Base-by-base conservation (phyloP, 2,888 invertebrate genomes). In the Dynastes hyllus region DNA sequence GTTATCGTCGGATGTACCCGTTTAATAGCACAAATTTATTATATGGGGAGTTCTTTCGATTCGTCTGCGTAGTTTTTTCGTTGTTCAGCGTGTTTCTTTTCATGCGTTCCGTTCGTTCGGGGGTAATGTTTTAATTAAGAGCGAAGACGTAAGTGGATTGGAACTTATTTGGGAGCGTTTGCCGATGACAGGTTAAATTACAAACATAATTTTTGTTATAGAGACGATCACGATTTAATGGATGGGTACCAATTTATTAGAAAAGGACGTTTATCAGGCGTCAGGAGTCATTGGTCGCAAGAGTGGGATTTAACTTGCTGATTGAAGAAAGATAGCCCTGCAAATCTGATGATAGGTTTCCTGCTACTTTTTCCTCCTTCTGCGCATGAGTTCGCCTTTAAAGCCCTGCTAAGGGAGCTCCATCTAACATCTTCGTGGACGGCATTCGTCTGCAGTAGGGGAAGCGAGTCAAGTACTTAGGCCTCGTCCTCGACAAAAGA, bases 21-120 rank as follows among this genome's bases (percentile, higher is more conserved):
- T 51, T 53, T 61, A 71, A 67, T 67, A 37, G 53, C 37, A 53
- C 65, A 65, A 63, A 73, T 78, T 78, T 70, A 78, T 67, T 76
- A 76, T 78, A 29, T 32, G 16, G 58, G n/a, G 37, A 40, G 61
- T 27, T 27, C 61, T 61, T 61, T 61, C 61, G 29, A 29, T 29
- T 61, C 61, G 61, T 61, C 11, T 27, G 22, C 29, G 9, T 29
- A 29, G 61, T 61, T 61, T 61, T 53, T 53, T 16, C 53, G 16
- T 16, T 6, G n/a, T 6, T 53, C 6, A 8, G 16, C 53, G 53
- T 6, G 13, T n/a, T 53, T n/a, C 16, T n/a, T 53, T 61, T 61
- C 61, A 29, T 22, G 29, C 11, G 29, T 27, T 61, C 16, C 27
- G 27, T 27, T 16, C 58, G 22, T 16, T 61, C 22, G 11, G 29